phyloP scores from a whole-genome alignment of 1,140 invertebrate genomes.

The Vanessa atalanta region DNA sequence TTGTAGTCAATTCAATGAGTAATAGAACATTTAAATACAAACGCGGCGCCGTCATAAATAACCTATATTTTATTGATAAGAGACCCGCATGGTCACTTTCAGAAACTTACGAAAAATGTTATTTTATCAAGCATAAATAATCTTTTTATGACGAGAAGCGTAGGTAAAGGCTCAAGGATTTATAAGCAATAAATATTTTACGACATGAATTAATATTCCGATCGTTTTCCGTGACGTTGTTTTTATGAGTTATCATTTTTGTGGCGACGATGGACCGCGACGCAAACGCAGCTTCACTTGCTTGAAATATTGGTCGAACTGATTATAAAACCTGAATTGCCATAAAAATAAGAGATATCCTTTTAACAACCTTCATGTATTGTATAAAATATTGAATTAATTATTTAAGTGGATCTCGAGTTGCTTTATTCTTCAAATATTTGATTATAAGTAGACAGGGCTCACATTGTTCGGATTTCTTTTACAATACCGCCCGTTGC shows the following conservation, averaged over 20 bases:
- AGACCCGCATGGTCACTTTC: conserved; percentile 64
- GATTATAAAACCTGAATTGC: conserved; percentile 72
- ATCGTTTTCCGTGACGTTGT: conserved; percentile 79
- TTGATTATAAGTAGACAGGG: conserved; percentile 42
- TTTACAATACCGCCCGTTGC: conserved; percentile 42
- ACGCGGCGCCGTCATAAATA: conserved; percentile 69
- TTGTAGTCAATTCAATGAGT: conserved; percentile 34
- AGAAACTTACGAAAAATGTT: conserved; percentile 78
- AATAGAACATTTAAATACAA: conserved; percentile 40
- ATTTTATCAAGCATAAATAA: conserved; percentile 79
- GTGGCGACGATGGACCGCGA: conserved; percentile 62
- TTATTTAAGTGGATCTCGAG: conserved; percentile 50
- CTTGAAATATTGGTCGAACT: conserved; percentile 67
- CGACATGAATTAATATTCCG: conserved; percentile 80
- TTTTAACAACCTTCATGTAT: conserved; percentile 69
- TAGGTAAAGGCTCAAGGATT: conserved; percentile 81
- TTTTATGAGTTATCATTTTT: conserved; percentile 80
- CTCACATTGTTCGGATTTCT: conserved; percentile 40
- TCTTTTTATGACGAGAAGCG: conserved; percentile 80
- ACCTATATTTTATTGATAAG: conserved; percentile 74
- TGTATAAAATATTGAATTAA: conserved; percentile 71
- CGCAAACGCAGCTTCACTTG: conserved; percentile 53
- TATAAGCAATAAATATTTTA: conserved; percentile 81
- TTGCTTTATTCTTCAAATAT: conserved; percentile 50
- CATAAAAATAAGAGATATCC: conserved; percentile 65